phyloP scores from a whole-genome alignment of 1,140 invertebrate genomes.

The Drosophila orosa region DNA sequence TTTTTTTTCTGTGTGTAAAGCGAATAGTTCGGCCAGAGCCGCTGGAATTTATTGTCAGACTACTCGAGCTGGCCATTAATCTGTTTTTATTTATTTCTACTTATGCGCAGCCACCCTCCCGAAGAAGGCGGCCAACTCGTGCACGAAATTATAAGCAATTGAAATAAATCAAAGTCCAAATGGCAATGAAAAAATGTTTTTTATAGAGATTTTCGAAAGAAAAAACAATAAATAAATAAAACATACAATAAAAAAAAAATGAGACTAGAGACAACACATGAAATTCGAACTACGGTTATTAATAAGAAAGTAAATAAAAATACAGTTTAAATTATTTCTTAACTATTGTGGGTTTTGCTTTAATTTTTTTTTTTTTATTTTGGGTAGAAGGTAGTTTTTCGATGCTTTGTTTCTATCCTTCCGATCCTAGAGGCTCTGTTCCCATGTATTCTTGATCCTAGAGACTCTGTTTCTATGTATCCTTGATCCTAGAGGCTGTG shows the following conservation, averaged over 20 bases:
- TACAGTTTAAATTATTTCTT: too few species aligned
- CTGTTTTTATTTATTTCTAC: slow-evolving; percentile 77
- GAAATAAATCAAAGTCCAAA: slow-evolving; percentile 79
- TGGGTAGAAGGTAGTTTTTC: too few species aligned
- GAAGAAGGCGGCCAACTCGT: slow-evolving; percentile 34
- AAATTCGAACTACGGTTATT: background rate
- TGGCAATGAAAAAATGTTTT: slow-evolving; percentile 51
- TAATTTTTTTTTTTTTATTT: too few species aligned
- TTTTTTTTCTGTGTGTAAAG: background rate
- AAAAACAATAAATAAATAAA: slow-evolving; percentile 10
- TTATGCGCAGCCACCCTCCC: slow-evolving; percentile 46
- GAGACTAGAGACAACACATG: background rate
- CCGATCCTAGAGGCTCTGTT: too few species aligned
- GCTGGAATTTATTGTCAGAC: slow-evolving; percentile 57
- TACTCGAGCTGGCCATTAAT: slow-evolving; percentile 65
- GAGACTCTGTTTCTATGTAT: too few species aligned
- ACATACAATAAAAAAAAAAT: slow-evolving; percentile 7
- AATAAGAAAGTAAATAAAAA: too few species aligned
- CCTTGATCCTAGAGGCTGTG: too few species aligned
- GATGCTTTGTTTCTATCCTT: too few species aligned
- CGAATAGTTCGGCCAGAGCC: slow-evolving; percentile 38
- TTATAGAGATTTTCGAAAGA: background rate
- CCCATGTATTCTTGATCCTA: too few species aligned
- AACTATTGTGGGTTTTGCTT: too few species aligned
- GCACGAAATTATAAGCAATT: slow-evolving; percentile 78